A percentile compares a stretch with the other conserved stretches of the same genome.
Evolutionary conservation across 2,797 vertebrate species (phyloP).

Genomic region (Cygnus olor): DNA sequence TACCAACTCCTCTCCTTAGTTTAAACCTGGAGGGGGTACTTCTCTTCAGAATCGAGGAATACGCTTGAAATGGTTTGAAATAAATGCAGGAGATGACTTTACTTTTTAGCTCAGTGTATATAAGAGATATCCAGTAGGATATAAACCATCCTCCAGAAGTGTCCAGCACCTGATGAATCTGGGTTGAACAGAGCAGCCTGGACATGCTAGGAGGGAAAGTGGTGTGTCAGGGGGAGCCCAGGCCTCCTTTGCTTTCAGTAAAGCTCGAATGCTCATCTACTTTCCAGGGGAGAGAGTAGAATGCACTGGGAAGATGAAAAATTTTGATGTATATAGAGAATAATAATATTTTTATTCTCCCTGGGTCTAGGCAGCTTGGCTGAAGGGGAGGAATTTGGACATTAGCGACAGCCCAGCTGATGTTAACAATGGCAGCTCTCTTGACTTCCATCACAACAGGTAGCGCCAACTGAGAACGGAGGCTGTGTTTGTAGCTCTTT

Average conservation of each 20-base stretch:
- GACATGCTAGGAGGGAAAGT: background rate
- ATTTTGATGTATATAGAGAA: background rate
- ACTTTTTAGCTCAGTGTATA: background rate
- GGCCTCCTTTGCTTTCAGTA: background rate
- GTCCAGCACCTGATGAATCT: background rate
- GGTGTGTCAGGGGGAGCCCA: background rate
- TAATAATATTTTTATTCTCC: background rate
- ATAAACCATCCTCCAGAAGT: background rate
- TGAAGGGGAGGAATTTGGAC: background rate
- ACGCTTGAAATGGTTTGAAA: background rate
- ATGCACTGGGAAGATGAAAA: background rate
- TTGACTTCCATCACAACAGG: background rate
- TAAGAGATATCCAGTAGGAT: background rate
- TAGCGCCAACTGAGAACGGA: background rate
- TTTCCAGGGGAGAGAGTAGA: background rate
- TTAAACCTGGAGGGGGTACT: background rate
- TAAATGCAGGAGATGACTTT: background rate
- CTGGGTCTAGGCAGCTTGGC: background rate
- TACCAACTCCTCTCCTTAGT: background rate
- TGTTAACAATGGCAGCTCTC: accelerated
- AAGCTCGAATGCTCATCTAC: background rate
- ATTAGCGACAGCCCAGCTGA: background rate
- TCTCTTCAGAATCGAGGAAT: background rate
- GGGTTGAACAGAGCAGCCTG: background rate
- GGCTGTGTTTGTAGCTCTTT: background rate